These are phyloP conservation scores for Anagrus nilaparvatae DNA, from an alignment of 1,140 invertebrate genomes.

Conservation along the genomic window DNA sequence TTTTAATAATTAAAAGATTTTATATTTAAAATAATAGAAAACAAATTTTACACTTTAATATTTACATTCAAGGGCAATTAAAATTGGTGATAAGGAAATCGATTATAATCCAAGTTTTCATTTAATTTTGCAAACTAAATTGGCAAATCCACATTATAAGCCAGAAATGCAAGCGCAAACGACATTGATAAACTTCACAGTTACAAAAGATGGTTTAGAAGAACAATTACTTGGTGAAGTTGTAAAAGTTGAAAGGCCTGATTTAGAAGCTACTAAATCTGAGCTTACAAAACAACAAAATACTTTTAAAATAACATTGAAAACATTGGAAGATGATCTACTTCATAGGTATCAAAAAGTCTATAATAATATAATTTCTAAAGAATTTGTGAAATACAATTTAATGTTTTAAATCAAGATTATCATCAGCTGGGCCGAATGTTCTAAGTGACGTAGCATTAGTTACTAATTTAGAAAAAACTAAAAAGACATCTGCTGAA, in stretches of 20 bases:
- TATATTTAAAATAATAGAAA: no score
- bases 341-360: slow-evolving; percentile 53
- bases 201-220: slow-evolving; percentile 84
- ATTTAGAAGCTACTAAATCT: slow-evolving; percentile 65
- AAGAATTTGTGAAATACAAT: slow-evolving; percentile 2
- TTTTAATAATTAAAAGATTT: not conserved
- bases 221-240: slow-evolving; percentile 90
- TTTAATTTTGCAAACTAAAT: slow-evolving; percentile 86
- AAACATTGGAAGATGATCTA: slow-evolving; percentile 81
- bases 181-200: slow-evolving; percentile 90
- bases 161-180: slow-evolving; percentile 95
- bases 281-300: slow-evolving; percentile 88
- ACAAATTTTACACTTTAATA: no score
- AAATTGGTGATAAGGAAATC: slow-evolving; percentile 86
- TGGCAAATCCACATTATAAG: slow-evolving; percentile 92
- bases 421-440: slow-evolving; percentile 82
- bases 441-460: slow-evolving; percentile 83
- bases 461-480: slow-evolving; percentile 87
- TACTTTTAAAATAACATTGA: slow-evolving; percentile 87
- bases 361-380: no score
- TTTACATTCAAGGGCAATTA: slow-evolving; percentile 51
- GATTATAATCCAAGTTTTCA: slow-evolving; percentile 77
- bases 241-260: slow-evolving; percentile 85
- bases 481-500: slow-evolving; percentile 84
- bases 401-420: slow-evolving; percentile 32